Percentiles rank a stretch among this genome's conserved stretches.
Evolutionary conservation across 2,797 vertebrate species (phyloP).

Genomic region (Parauchenoglanis punctatus): DNA sequence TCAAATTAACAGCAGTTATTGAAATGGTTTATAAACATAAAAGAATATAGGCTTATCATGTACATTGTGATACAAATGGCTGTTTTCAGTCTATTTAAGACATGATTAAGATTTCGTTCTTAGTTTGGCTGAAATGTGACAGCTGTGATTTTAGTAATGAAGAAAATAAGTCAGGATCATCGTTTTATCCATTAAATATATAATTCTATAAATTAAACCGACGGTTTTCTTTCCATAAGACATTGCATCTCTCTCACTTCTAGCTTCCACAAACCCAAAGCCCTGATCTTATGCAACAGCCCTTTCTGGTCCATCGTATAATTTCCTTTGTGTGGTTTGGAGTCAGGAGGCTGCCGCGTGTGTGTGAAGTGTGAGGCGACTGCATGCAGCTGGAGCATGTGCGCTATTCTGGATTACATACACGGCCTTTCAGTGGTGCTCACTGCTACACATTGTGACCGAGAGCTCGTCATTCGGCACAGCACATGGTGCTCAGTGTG

Average conservation of each 20-base stretch:
- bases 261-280: not conserved
- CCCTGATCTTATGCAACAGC: conserved; percentile 65
- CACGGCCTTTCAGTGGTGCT: conserved; percentile 6
- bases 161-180: not conserved
- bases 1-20: not conserved
- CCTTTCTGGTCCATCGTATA: conserved; percentile 51
- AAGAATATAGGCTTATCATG: not conserved
- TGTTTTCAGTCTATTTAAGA: not conserved
- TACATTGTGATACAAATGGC: not conserved
- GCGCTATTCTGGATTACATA: conserved; percentile 47
- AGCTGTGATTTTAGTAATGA: not conserved
- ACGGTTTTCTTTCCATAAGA: not conserved
- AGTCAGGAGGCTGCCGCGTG: conserved; percentile 58
- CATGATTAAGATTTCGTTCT: not conserved
- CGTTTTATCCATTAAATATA: not conserved
- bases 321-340: conserved; percentile 49
- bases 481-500: conserved; percentile 66
- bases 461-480: conserved; percentile 4
- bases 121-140: not conserved
- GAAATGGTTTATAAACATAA: not conserved
- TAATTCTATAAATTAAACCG: not conserved
- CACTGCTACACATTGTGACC: not conserved
- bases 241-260: not conserved
- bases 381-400: conserved; percentile 61
- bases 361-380: not conserved